Conservation (phyloP, 2,113 vertebrate genomes). For the Anarhynchus alexandrinus region DNA sequence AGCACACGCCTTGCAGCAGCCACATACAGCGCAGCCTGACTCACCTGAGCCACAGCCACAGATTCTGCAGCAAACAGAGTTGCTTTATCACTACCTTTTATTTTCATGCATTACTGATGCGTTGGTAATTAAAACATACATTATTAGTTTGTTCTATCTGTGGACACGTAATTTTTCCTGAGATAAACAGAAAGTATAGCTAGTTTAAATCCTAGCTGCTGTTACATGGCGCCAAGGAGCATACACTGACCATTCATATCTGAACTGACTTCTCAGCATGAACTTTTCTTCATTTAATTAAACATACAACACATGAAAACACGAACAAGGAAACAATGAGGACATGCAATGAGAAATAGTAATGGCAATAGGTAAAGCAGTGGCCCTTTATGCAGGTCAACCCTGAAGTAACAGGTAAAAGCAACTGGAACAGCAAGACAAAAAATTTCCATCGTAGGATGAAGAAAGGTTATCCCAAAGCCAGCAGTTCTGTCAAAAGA, state of each 20-base stretch:
- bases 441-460: neutral
- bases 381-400: neutral
- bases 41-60: conserved; percentile 98
- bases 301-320: neutral
- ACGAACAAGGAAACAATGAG: neutral
- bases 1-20: conserved; percentile 97
- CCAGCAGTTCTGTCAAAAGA: neutral
- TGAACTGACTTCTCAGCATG: neutral
- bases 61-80: conserved; percentile 77
- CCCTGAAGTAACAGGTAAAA: neutral
- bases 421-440: neutral
- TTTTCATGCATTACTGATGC: neutral
- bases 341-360: neutral
- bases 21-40: conserved; percentile 95
- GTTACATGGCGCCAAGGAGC: neutral
- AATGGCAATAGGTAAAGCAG: neutral
- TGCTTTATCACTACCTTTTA: neutral
- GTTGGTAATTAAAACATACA: neutral
- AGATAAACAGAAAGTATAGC: neutral
- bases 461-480: neutral
- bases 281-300: neutral
- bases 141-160: neutral
- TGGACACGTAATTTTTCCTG: neutral
- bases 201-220: neutral
- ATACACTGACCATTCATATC: neutral